Base-by-base conservation (phyloP, 2,888 invertebrate genomes). In the Zele albiditarsus region DNA sequence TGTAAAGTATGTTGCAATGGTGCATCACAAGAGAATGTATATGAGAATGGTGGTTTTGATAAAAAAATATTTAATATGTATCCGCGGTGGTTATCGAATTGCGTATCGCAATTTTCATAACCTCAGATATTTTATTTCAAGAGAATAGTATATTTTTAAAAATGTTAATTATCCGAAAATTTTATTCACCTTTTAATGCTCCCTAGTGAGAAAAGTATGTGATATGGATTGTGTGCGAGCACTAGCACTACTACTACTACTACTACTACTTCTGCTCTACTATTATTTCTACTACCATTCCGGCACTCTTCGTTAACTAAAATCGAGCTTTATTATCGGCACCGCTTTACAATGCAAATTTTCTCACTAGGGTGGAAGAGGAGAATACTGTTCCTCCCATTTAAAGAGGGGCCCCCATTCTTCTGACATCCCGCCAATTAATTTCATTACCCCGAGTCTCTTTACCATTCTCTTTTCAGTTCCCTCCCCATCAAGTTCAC, bases 351-450 rank as follows among this genome's bases (percentile, higher is more conserved):
- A 80, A 80, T 80, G 79, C 80, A 79, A 80, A 80, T 80, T 73
- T 78, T 74, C 68, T 53, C 53, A 53, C 67, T 28, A 68, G 72
- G 68, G 73, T 70, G 69, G 67, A 73, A 27, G 60, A 53, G 60
- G 42, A 70, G 63, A n/a, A n/a, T n/a, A 38, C 72, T 67, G 42
- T 69, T 62, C 53, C 62, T 66, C 33, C 60, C 79, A 71, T 82
- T 83, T 79, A 66, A 57, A 72, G 74, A 68, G 68, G 65, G 77
- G 67, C 58, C 76, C 75, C 77, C 79, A n/a, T 80, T 67, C 72
- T 77, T 67, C 38, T 78, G 78, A 82, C 82, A 81, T 80, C 77
- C 79, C 80, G 75, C 82, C 82, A 84, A 85, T 84, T 84, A 84
- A 85, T 84, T 85, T 85, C 82, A 84, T 84, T 84, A 83, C 79